Conservation (phyloP, 2,888 invertebrate genomes). For the Clepsis dumicolana region DNA sequence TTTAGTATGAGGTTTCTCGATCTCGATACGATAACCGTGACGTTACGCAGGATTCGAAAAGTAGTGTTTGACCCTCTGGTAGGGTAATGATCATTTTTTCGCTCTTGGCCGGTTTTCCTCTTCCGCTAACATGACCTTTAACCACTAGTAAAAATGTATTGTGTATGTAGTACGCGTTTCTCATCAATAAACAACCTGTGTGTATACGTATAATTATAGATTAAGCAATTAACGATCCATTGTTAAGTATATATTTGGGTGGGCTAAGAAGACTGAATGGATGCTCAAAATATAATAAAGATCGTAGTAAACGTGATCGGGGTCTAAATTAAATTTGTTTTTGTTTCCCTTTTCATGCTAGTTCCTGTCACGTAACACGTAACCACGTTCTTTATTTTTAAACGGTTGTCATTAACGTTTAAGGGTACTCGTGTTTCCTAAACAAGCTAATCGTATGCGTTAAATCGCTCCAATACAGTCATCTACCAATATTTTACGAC, state of each 20-base stretch:
- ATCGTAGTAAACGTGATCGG: constrained; percentile 27
- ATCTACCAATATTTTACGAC: no score
- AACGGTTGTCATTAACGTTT: not conserved
- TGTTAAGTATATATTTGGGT: constrained; percentile 29
- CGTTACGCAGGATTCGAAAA: no score
- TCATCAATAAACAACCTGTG: constrained; percentile 1
- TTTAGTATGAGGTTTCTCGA: no score
- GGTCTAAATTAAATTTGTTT: not conserved
- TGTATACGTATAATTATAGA: not conserved
- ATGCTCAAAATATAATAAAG: constrained; percentile 33
- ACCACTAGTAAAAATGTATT: no score
- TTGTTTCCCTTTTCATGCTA: not conserved
- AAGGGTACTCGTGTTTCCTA: no score
- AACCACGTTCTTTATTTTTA: not conserved
- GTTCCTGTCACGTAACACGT: not conserved
- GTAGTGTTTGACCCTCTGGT: no score
- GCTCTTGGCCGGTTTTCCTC: no score
- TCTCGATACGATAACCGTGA: no score
- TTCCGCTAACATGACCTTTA: no score
- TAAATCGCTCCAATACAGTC: no score
- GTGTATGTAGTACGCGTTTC: not conserved
- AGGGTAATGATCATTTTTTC: no score
- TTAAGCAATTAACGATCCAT: constrained; percentile 21
- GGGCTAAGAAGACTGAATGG: constrained; percentile 16
- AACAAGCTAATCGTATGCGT: no score